Conservation (phyloP, 2,797 vertebrate species). For the Microchirus variegatus region DNA sequence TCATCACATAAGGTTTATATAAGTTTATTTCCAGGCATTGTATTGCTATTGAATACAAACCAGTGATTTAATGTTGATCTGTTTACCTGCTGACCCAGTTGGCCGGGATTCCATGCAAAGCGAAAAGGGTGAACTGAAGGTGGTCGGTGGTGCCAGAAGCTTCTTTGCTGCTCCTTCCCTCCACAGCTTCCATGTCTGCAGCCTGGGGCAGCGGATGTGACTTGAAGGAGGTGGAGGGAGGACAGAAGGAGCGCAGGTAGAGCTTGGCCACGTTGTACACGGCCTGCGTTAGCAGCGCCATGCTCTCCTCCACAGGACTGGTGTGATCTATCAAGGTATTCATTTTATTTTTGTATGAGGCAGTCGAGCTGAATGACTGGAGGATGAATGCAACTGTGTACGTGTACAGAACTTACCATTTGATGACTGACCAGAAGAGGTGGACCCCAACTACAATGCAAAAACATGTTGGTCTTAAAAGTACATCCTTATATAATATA, state of each 20-base stretch:
- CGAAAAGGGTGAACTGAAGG: constrained; percentile 94
- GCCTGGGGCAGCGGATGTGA: constrained; percentile 41
- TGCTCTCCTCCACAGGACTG: constrained; percentile 84
- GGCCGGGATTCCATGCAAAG: constrained; percentile 90
- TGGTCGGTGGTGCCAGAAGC: constrained; percentile 91
- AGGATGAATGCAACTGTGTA: background rate
- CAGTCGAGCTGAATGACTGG: background rate
- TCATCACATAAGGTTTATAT: too few relatives aligned
- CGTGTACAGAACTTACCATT: constrained; percentile 75
- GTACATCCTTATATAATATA: background rate
- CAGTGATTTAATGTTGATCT: background rate
- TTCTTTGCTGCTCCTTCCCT: constrained; percentile 80
- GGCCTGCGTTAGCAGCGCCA: constrained; percentile 86
- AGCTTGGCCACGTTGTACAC: constrained; percentile 89
- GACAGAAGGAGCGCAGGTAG: constrained; percentile 84
- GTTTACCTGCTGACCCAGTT: constrained; percentile 93
- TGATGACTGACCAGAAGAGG: constrained; percentile 72
- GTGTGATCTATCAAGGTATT: constrained; percentile 72
- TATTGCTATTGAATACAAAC: background rate
- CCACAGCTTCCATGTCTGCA: constrained; percentile 29
- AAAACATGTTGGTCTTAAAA: constrained; percentile 23
- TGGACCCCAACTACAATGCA: constrained; percentile 78
- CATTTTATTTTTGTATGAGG: too few relatives aligned
- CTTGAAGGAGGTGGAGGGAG: constrained; percentile 71
- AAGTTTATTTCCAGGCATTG: background rate